Evolutionary conservation across 2,113 vertebrate species (phyloP), one percentile per base, ranked within the genome.

Genomic region (Laticauda colubrina): DNA sequence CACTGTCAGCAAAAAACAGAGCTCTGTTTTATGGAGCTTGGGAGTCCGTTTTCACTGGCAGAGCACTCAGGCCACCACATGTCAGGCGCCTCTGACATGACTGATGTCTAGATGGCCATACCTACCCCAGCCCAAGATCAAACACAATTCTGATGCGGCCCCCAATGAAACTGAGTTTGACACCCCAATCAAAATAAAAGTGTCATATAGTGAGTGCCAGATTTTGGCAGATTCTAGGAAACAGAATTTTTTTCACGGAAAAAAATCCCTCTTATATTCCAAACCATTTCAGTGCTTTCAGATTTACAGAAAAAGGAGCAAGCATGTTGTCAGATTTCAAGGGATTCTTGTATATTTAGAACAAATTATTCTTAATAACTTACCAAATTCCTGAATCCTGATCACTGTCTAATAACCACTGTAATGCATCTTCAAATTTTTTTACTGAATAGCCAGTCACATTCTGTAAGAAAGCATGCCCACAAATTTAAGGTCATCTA

Each of bases 371-470:
- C 69, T 61, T 85, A 86, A 43, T 29, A 29, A 97, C 97, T 97
- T 94, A 98, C 97, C 96, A 94, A 94, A 98, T 98, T 94, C 98
- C 98, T 85, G 98, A 95, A 11, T 98, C 97, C 94, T 97, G 97
- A 94, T 98, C 97, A 93, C 96, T 98, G 96, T 97, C 97, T 39
- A 98, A 94, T 56, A 98, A 96, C 98, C 97, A 98, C 64, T 96
- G 94, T 96, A 98, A 95, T 2, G 97, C 98, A 7, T 97, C 96
- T 88, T 97, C 96, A 93, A 98, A 98, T 95, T 96, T 98, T 93
- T 96, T 89, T 0, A 94, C 18, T 64, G 97, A 94, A 11, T 94
- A 94, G 88, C 97, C 95, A n/a, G 97, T 98, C 51, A 97, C 64
- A 48, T 98, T 98, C 98, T 98, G 96, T 57, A 90, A 92, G 91